Evolutionary conservation across 2,888 invertebrate genomes (phyloP), one percentile per base, ranked within the genome.

Genomic region (Acleris sparsana): DNA sequence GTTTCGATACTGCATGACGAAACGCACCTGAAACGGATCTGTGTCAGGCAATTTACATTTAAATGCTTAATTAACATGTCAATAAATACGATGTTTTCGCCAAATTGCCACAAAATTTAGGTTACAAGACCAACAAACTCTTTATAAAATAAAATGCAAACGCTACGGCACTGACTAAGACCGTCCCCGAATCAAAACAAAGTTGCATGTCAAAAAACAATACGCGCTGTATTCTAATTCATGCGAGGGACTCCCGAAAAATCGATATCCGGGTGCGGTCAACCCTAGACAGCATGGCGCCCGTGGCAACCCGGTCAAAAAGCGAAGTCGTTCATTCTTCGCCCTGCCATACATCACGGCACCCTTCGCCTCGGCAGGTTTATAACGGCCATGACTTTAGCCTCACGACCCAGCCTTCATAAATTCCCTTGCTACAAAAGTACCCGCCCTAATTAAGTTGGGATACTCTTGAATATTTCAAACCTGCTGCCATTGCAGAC

Each of bases 261-360:
- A 79, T 82, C 85, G 83, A 85, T 82, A 84, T 53, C 63, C 74
- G 75, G 76, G 75, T 74, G 74, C 76, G 77, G 76, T 74, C 84
- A 84, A 70, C 85, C 78, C 87, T 87, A 88, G 88, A 88, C 88
- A 71, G 85, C 82, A 77, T 80, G 86, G 81, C 85, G 85, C 81
- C 83, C 81, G 82, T 84, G 80, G 82, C 81, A 84, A 86, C 82
- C 85, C 86, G 83, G 80, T 81, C 86, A 84, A 86, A 80, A 82
- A 83, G 80, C 80, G 83, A 84, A 79, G 71, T 71, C 80, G 76
- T 79, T 84, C 83, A 85, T 80, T 82, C 80, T 80, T 71, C 73
- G 72, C 76, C 78, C 79, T 79, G 80, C 80, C 83, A 85, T 85
- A 85, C 82, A 82, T 87, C 83, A 86, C 83, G 80, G 76, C 81